Evolutionary conservation across 2,888 invertebrate genomes (phyloP).

Genomic region (Dexiosoma caninum): DNA sequence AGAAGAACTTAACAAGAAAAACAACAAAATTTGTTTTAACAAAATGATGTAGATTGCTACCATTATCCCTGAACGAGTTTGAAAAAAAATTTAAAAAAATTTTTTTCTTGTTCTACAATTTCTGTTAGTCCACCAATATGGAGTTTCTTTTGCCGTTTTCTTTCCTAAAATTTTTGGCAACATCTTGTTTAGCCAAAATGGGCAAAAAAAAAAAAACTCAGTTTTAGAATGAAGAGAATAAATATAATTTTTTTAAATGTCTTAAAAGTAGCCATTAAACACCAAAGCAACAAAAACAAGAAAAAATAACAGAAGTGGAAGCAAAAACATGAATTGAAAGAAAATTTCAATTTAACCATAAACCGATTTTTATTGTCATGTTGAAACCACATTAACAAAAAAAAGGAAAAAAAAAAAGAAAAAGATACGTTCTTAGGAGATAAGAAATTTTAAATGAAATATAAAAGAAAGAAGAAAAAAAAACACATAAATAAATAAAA

Average conservation of each 20-base stretch:
- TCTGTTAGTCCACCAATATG: not conserved
- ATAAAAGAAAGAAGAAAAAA: no score
- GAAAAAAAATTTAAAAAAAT: not conserved
- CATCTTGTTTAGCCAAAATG: conserved; percentile 25
- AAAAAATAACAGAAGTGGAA: not conserved
- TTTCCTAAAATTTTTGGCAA: conserved; percentile 35
- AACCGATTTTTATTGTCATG: conserved; percentile 55
- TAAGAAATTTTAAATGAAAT: not conserved
- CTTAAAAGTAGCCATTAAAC: not conserved
- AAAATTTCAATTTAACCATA: conserved; percentile 53
- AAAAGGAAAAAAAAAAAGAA: no score
- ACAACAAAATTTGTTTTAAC: conserved; percentile 1
- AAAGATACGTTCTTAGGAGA: not conserved
- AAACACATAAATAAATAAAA: no score
- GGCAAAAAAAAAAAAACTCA: not conserved
- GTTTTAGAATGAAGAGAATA: not conserved
- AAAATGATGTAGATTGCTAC: conserved; percentile 24
- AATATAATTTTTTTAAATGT: not conserved
- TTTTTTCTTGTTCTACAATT: conserved; percentile 1
- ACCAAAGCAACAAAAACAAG: no score
- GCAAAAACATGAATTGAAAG: not conserved
- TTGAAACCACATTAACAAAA: conserved; percentile 44
- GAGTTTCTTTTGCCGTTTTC: not conserved
- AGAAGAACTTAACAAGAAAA: conserved; percentile 3
- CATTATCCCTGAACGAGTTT: not conserved